phyloP scores from a whole-genome alignment of 2,888 invertebrate species.

The Ptilodon capucinus region DNA sequence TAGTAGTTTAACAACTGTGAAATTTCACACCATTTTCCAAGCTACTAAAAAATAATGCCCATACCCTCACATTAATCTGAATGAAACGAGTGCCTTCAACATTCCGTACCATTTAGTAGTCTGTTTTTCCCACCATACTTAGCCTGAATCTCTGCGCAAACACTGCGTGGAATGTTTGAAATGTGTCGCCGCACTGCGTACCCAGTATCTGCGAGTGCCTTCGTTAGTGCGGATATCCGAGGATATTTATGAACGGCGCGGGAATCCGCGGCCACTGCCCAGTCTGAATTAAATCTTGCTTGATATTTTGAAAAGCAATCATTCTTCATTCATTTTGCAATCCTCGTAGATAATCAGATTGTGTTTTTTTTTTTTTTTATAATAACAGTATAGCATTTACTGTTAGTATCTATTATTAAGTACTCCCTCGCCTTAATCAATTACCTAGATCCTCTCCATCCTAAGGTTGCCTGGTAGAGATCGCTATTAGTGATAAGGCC shows the following conservation, averaged over 20 bases:
- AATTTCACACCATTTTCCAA: not conserved
- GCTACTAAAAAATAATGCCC: not conserved
- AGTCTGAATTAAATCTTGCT: slow-evolving; percentile 32
- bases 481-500: too few relatives aligned
- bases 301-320: slow-evolving; percentile 24
- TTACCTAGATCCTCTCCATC: too few relatives aligned
- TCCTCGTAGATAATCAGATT: too few relatives aligned
- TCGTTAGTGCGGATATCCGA: slow-evolving; percentile 27
- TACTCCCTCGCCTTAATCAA: too few relatives aligned
- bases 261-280: slow-evolving; percentile 25
- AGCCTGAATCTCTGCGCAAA: slow-evolving; percentile 18
- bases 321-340: too few relatives aligned
- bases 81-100: not conserved
- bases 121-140: slow-evolving; percentile 22
- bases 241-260: slow-evolving; percentile 35
- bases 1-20: too few relatives aligned
- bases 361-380: too few relatives aligned
- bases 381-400: too few relatives aligned
- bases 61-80: not conserved
- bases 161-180: slow-evolving; percentile 35
- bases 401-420: too few relatives aligned
- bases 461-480: too few relatives aligned
- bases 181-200: slow-evolving; percentile 53
- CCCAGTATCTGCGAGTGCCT: slow-evolving; percentile 23
- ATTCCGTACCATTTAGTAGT: not conserved